Base-by-base conservation (phyloP, 2,797 vertebrate species). In the Pyrocephalus nanus region DNA sequence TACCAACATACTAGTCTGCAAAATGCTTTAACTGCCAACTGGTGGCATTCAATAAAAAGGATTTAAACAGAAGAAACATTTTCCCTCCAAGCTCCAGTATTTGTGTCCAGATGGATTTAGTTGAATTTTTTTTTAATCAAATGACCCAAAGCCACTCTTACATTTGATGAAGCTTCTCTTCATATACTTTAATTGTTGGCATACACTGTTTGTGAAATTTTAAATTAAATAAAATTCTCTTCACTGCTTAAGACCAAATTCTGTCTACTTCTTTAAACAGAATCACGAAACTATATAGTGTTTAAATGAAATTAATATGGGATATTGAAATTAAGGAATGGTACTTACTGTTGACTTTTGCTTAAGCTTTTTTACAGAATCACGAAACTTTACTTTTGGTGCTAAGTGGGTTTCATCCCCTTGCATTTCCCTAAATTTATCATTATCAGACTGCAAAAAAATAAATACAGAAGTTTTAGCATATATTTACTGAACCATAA, bases 321-420 rank as follows among this genome's bases (percentile, higher is more conserved):
- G 11, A 62, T 91, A 87, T 1, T 61, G 45, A 81, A 84, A 77
- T 64, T n/a, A 80, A 84, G 25, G 27, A 86, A 77, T 12, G 8
- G 36, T 86, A 94, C 97, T 97, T 90, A 98, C 98, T 95, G 80
- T 90, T 36, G 93, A 80, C 66, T 97, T 97, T 72, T 96, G 97
- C 60, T 97, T 98, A 93, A 98, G 95, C 66, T 96, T 98, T 97
- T 88, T 98, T 27, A 94, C 96, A 65, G 97, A 92, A 69, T 98
- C 98, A 54, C 23, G 93, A 79, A 99, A 98, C 88, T 97, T 98
- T 30, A 98, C 95, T 98, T 97, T 98, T 92, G 98, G 78, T 53
- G 97, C 55, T 53, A 97, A 83, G 7, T 96, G 95, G 19, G 93
- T 55, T 58, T 97, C 93, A 36, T 96, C 95, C 29, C 96, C 97